A percentile compares a stretch with the other conserved stretches of the same genome.
These are phyloP conservation scores for Sphaerophoria rueppellii DNA, from an alignment of 2,888 invertebrate genomes.

Conservation along the genomic window DNA sequence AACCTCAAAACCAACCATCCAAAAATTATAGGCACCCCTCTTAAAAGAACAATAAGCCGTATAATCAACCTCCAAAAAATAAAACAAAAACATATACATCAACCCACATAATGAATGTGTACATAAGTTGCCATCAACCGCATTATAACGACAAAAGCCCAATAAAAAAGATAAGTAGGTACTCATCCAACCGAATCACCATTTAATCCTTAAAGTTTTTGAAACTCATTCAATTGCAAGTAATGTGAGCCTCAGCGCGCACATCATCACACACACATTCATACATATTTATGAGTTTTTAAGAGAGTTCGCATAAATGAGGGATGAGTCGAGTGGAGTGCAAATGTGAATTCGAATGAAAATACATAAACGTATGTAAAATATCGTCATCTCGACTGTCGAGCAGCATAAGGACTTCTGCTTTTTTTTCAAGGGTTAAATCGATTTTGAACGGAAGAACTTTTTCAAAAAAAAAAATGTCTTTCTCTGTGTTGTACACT, in stretches of 20 bases:
- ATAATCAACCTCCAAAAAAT: slow-evolving; percentile 8
- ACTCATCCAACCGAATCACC: slow-evolving; percentile 52
- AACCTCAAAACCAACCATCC: slow-evolving; percentile 30
- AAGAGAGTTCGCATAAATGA: too few relatives aligned
- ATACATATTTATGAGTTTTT: slow-evolving; percentile 36
- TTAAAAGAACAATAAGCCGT: slow-evolving; percentile 9
- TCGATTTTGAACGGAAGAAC: slow-evolving; percentile 7
- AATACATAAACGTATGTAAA: background rate
- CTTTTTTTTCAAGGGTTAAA: slow-evolving; percentile 13
- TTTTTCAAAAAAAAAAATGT: background rate
- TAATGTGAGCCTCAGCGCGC: slow-evolving; percentile 4
- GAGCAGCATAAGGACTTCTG: slow-evolving; percentile 32
- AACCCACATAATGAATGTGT: background rate
- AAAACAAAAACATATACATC: background rate
- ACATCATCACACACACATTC: too few relatives aligned
- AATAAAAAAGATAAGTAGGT: slow-evolving; percentile 43
- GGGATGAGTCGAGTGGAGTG: too few relatives aligned
- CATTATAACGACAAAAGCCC: slow-evolving; percentile 26
- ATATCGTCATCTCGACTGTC: slow-evolving; percentile 29
- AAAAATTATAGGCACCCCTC: slow-evolving; percentile 1
- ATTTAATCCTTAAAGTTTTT: slow-evolving; percentile 51
- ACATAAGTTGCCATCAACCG: slow-evolving; percentile 8
- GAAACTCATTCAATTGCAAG: slow-evolving; percentile 46
- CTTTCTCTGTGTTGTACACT: background rate
- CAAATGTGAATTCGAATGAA: background rate